Evolutionary conservation across 2,888 invertebrate species (phyloP).

Genomic region (Parascotia fuliginaria): DNA sequence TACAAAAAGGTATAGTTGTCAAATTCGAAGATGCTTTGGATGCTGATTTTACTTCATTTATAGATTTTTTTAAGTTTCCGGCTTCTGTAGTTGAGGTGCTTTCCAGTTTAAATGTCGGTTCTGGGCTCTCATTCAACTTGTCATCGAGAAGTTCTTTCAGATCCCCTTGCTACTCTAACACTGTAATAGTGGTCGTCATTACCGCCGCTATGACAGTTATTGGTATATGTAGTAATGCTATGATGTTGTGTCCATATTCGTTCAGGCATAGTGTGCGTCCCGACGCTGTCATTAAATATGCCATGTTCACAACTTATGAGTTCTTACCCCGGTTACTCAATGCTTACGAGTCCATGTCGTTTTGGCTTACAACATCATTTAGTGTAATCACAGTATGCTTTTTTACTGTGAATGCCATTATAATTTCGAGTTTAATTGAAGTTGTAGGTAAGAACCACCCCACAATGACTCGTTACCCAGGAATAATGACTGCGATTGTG

Average conservation of each 20-base stretch:
- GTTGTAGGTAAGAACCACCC: constrained; percentile 45
- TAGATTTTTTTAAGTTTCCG: constrained; percentile 41
- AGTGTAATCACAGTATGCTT: constrained; percentile 55
- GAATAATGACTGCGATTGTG: constrained; percentile 50
- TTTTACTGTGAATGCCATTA: constrained; percentile 50
- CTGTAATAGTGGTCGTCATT: constrained; percentile 56
- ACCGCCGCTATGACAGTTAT: constrained; percentile 49
- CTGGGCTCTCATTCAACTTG: constrained; percentile 63
- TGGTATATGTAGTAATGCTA: constrained; percentile 51
- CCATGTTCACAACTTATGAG: constrained; percentile 59
- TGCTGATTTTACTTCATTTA: constrained; percentile 54
- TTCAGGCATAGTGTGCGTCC: constrained; percentile 51
- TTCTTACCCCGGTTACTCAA: constrained; percentile 64
- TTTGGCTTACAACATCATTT: constrained; percentile 59
- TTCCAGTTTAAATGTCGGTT: constrained; percentile 59
- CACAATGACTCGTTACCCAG: constrained; percentile 55
- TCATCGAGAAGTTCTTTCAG: constrained; percentile 63
- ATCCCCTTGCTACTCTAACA: constrained; percentile 67
- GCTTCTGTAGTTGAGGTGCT: constrained; percentile 53
- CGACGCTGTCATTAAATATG: constrained; percentile 37
- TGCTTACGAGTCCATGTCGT: constrained; percentile 48
- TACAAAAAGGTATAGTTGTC: constrained; percentile 69
- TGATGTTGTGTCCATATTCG: constrained; percentile 71
- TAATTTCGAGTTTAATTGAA: constrained; percentile 57
- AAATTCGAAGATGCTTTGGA: constrained; percentile 64